A percentile compares a stretch with the other conserved stretches of the same genome.
phyloP scores from a whole-genome alignment of 2,113 vertebrate species.

The Anguilla rostrata region DNA sequence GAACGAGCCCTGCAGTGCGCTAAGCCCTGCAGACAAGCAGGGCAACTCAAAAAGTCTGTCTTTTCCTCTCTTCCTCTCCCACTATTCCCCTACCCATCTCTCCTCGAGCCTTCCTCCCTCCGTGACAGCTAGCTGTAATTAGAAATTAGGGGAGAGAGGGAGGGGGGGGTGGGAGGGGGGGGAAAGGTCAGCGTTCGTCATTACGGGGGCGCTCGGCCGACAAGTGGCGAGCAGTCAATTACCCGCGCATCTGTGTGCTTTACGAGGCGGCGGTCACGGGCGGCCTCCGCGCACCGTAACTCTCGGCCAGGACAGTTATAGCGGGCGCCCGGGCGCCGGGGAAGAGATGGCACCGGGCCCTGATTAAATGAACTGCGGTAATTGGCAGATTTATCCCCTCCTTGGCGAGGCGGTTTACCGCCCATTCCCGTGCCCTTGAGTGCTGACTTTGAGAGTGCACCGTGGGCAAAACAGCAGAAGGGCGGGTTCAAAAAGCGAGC shows the following conservation, averaged over 20 bases:
- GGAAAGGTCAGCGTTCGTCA: slow-evolving; percentile 84
- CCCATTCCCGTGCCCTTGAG: slow-evolving; percentile 83
- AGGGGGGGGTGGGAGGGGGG: slow-evolving; percentile 35
- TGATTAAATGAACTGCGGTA: slow-evolving; percentile 89
- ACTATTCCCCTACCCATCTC: slow-evolving; percentile 30
- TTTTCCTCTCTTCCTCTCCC: slow-evolving; percentile 23
- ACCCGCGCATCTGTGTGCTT: slow-evolving; percentile 99
- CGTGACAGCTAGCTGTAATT: slow-evolving; percentile 75
- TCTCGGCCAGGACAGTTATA: slow-evolving; percentile 87
- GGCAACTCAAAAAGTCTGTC: slow-evolving; percentile 53
- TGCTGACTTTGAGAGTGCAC: slow-evolving; percentile 78
- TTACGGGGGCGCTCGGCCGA: slow-evolving; percentile 85
- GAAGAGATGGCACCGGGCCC: slow-evolving; percentile 81
- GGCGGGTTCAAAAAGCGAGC: background rate
- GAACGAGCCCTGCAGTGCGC: background rate
- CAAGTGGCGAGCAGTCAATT: slow-evolving; percentile 93
- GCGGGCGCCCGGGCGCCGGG: slow-evolving; percentile 74
- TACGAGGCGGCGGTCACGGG: slow-evolving; percentile 82
- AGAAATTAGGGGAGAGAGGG: slow-evolving; percentile 76
- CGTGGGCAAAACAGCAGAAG: slow-evolving; percentile 11
- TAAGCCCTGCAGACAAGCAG: background rate
- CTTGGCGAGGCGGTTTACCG: slow-evolving; percentile 75
- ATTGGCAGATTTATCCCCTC: slow-evolving; percentile 97
- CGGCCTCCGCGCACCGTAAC: slow-evolving; percentile 80
- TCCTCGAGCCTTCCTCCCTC: slow-evolving; percentile 28